A percentile compares a stretch with the other conserved stretches of the same genome.
Conservation (phyloP, 2,888 invertebrate species). For the Hypomecis punctinalis region DNA sequence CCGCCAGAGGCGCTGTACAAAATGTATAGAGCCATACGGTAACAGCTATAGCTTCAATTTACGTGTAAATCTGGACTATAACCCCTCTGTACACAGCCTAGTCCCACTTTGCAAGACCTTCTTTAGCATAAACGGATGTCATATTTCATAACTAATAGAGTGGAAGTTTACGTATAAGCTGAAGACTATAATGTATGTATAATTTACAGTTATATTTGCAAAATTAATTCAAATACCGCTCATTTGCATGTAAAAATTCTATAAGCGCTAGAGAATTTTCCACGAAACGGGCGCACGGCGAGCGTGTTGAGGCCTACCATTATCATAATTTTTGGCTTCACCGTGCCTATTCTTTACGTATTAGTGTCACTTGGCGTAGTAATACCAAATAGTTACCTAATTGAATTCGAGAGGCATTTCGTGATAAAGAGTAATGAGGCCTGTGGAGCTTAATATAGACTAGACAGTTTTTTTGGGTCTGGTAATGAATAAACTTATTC, state of each 20-base stretch:
- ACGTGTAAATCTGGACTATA: too few species aligned
- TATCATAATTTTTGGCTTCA: constrained; percentile 12
- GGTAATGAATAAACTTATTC: not conserved
- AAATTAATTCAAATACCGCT: constrained; percentile 1
- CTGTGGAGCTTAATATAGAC: not conserved
- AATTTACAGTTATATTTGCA: not conserved
- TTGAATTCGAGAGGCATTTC: constrained; percentile 5
- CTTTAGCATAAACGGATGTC: too few species aligned
- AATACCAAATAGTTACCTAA: not conserved
- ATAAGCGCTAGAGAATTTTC: not conserved
- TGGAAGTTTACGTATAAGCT: too few species aligned
- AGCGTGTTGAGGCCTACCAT: constrained; percentile 1
- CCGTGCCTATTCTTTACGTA: constrained; percentile 9
- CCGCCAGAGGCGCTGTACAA: too few species aligned
- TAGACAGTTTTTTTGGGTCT: constrained; percentile 1
- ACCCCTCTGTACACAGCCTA: too few species aligned
- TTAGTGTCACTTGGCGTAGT: constrained; percentile 10
- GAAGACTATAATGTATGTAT: too few species aligned
- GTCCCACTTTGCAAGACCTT: too few species aligned
- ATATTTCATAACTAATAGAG: too few species aligned
- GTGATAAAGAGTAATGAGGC: constrained; percentile 4
- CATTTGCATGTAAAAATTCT: constrained; percentile 10
- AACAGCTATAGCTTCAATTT: too few species aligned
- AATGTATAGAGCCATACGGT: too few species aligned
- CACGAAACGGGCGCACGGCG: not conserved